These are phyloP conservation scores for Carlito syrichta DNA, from an alignment of 2,113 vertebrate species.

Conservation along the genomic window DNA sequence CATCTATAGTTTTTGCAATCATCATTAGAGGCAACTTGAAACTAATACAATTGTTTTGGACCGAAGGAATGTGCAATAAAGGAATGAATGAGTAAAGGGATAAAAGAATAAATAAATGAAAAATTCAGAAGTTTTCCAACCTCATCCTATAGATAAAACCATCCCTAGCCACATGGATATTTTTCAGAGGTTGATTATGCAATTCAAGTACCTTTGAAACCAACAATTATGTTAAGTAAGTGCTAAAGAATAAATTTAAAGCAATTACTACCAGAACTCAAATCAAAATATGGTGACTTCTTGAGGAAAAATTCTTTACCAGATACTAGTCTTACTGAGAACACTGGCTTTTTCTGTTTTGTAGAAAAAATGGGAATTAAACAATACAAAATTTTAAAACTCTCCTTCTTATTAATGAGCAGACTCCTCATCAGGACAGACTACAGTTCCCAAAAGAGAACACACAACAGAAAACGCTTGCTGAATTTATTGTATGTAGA, in stretches of 20 bases:
- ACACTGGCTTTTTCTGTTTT: background rate
- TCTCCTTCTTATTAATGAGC: conserved; percentile 56
- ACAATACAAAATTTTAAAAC: conserved; percentile 40
- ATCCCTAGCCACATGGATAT: background rate
- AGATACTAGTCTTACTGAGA: background rate
- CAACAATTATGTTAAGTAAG: background rate
- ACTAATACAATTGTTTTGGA: background rate
- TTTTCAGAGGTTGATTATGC: background rate
- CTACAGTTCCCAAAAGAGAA: conserved; percentile 54
- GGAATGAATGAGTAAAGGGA: background rate
- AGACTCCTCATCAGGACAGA: conserved; percentile 44
- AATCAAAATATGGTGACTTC: background rate
- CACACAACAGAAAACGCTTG: conserved; percentile 7
- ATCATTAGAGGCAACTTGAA: background rate
- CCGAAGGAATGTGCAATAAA: background rate
- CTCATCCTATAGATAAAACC: background rate
- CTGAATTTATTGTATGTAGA: conserved; percentile 57
- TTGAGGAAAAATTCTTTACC: background rate
- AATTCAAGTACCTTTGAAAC: background rate
- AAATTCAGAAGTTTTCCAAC: background rate
- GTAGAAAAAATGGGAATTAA: conserved; percentile 55
- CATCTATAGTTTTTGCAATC: conserved; percentile 15
- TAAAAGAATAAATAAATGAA: background rate
- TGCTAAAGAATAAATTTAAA: background rate
- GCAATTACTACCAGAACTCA: background rate